Evolutionary conservation across 2,888 invertebrate species (phyloP), one percentile per base, ranked within the genome.

Genomic region (Balanococcus diminutus): DNA sequence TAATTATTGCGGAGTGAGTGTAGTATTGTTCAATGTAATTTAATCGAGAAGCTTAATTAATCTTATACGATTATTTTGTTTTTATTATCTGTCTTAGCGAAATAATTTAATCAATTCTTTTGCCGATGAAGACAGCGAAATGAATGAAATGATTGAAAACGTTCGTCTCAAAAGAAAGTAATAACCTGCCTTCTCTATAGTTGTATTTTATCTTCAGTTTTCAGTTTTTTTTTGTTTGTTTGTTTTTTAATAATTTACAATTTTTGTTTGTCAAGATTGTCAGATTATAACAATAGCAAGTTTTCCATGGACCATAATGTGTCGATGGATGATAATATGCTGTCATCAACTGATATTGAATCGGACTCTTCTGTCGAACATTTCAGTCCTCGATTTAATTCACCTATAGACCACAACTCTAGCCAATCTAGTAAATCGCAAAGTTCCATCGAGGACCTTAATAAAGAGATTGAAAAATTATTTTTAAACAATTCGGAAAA

Each of bases 381-480:
- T 39, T 31, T 42, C 8, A 51, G 79, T 31, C 75, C 85, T 22
- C 75, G 85, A 75, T 85, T 85, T 8, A 85, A 85, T 31, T 85
- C 85, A 9, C 85, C 85, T 31, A 42, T 85, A 32, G 85, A 85
- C n/a, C 46, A 46, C 14, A 75, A 39, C 51, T 79, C 85, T 11
- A 85, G 85, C 39, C 39, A 75, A 32, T 85, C 85, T 3, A 85
- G 85, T 51, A 85, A 79, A 79, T 85, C 85, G 3, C 85, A 39
- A 16, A 85, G 51, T 79, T 85, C 85, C 14, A 85, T 85, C n/a
- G 85, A 85, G 25, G 85, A 85, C 31, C 75, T 85, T 28, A 85
- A 85, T 51, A 85, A 85, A 85, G 85, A 85, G n/a, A 85, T 85
- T n/a, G 85, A 85, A 79, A 85, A 75, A 85, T 75, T 85, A 79